Evolutionary conservation across 37 sponge, comb jelly and placozoan species (phyloP), one percentile per base, ranked within the genome.

Genomic region (Tethya wilhelma): DNA sequence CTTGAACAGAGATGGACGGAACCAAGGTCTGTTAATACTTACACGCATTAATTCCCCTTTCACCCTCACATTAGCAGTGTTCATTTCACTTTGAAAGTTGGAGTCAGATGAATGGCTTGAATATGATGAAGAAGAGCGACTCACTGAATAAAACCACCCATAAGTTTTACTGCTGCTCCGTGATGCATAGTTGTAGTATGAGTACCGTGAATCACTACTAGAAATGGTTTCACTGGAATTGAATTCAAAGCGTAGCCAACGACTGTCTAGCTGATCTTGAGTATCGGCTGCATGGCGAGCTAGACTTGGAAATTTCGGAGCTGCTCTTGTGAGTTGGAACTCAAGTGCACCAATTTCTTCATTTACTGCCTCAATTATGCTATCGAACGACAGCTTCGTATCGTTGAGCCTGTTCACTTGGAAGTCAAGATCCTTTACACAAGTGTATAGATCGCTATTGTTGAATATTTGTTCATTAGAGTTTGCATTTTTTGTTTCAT

Each of bases 1-100:
- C 36, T 66, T 30, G 32, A 85, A 85, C 2, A 85, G 60, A 22
- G 79, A 67, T 58, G 86, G 86, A 12, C 86, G 34, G 53, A 85
- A 85, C 86, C 86, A 85, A 8, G 86, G 86, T 38, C 67, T 78
- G n/a, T 77, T 60, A 11, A 85, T 41, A 33, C 62, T 59, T 0
- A 85, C 86, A 53, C 86, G 78, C 12, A 85, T 70, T 25, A 85
- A 46, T 42, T 85, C 60, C 20, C 86, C 86, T 32, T 26, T 37
- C 4, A 77, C 55, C 14, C 30, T 70, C 7, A 67, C 34, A 6
- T 70, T 37, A 26, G 68, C 60, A 45, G 46, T 44, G 44, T 56
- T 70, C 49, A 77, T 38, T 23, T 37, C 40, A 4, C n/a, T 26
- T 43, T 34, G 31, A 70, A 59, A 67, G 12, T 26, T 44, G n/a